Evolutionary conservation across 64 coral and sea anemone genomes (phyloP).

Genomic region (Montipora capricornis): DNA sequence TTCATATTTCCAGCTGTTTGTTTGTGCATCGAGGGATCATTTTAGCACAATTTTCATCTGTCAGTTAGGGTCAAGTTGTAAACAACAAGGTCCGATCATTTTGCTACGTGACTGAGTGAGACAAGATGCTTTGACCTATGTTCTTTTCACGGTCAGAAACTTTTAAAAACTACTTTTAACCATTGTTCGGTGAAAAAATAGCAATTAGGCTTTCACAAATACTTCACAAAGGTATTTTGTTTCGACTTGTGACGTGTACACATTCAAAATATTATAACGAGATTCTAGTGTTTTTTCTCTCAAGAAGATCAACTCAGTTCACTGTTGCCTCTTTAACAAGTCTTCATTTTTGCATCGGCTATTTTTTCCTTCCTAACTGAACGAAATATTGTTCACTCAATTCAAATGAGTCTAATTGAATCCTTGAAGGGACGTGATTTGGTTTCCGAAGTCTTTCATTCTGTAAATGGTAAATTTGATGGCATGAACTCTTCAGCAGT

Average conservation of each 20-base stretch:
- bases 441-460: not conserved
- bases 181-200: not conserved
- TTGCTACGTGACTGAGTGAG: not conserved
- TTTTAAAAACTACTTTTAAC: not conserved
- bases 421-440: not conserved
- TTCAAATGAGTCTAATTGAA: not conserved
- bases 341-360: too few species aligned
- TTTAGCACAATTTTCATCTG: not conserved
- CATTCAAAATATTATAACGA: too few species aligned
- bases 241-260: not conserved
- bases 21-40: not conserved
- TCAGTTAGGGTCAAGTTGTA: not conserved
- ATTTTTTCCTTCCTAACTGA: too few species aligned
- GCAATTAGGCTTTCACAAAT: not conserved
- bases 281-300: not conserved
- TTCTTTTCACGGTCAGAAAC: not conserved
- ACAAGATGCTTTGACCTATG: not conserved
- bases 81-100: not conserved
- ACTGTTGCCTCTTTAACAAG: too few species aligned
- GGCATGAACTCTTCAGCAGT: not conserved
- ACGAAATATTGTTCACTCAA: not conserved
- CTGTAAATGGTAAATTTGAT: not conserved
- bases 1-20: not conserved
- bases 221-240: not conserved
- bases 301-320: not conserved